Evolutionary conservation across 2,888 invertebrate genomes (phyloP).

Genomic region (Capitulum mitella): DNA sequence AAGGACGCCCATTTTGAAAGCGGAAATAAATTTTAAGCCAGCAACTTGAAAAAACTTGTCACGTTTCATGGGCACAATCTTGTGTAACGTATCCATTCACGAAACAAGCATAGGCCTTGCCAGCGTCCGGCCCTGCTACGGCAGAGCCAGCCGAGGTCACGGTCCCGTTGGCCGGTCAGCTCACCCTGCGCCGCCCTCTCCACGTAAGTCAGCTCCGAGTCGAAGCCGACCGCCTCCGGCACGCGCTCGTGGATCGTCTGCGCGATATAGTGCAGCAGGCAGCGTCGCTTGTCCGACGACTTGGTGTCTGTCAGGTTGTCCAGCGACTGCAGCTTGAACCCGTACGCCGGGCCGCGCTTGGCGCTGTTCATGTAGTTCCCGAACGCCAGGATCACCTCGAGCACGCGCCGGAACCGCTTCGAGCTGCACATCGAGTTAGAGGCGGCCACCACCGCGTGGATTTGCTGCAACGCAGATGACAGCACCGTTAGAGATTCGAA

Average conservation of each 20-base stretch:
- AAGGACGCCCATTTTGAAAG: too few relatives aligned
- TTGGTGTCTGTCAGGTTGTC: slow-evolving; percentile 94
- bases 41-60: too few relatives aligned
- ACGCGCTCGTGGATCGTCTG: slow-evolving; percentile 83
- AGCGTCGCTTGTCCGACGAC: slow-evolving; percentile 87
- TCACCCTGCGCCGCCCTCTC: slow-evolving; percentile 93
- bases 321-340: slow-evolving; percentile 91
- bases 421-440: slow-evolving; percentile 89
- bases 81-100: too few relatives aligned
- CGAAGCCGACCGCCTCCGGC: slow-evolving; percentile 81
- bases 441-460: slow-evolving; percentile 89
- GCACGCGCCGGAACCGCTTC: slow-evolving; percentile 70
- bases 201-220: slow-evolving; percentile 83
- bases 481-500: too few relatives aligned
- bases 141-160: too few relatives aligned
- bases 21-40: too few relatives aligned
- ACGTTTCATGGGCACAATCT: too few relatives aligned
- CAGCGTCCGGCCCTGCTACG: too few relatives aligned
- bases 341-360: slow-evolving; percentile 94
- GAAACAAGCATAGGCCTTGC: too few relatives aligned
- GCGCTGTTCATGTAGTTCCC: slow-evolving; percentile 98
- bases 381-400: slow-evolving; percentile 94
- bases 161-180: slow-evolving; percentile 34
- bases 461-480: too few relatives aligned
- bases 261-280: slow-evolving; percentile 90